Evolutionary conservation across 2,888 invertebrate genomes (phyloP), one percentile per base, ranked within the genome.

Genomic region (Hartigia nigra): DNA sequence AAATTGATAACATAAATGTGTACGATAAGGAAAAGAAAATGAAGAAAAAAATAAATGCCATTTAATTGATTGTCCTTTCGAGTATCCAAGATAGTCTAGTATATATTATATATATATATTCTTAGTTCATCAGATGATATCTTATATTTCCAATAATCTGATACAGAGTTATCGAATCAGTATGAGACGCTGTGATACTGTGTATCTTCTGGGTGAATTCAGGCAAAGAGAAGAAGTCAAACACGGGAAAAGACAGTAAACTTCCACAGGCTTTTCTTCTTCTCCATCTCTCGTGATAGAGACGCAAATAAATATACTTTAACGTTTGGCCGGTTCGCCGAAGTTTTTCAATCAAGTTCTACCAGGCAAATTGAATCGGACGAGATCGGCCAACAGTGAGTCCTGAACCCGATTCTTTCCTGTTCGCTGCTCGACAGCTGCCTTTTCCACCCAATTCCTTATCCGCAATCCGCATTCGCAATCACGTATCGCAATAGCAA

Each of bases 341-440:
- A 55, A 55, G 55, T 55, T 55, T 55, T 55, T 55, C 55, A 55
- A 55, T 55, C 55, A 55, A 55, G 55, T 55, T 55, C 55, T 55
- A 23, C 55, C 55, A 55, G 55, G 55, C 55, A 55, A 55, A 55
- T 55, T 55, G 55, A 55, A 55, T 55, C 55, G 23, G 55, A 23
- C 55, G 55, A 55, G 23, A 55, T 55, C 55, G 55, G 23, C 23
- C 23, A 55, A 9, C 55, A 55, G 14, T 9, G 55, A 23, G 23
- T 55, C 9, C 55, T 23, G 23, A 69, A 34, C 70, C 76, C 72
- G 32, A 76, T 76, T 76, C 76, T 72, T 76, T 76, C 76, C 31
- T 9, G 35, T 76, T 76, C 76, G 72, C 72, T 76, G 69, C 69
- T 12, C 76, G 76, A 76, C 76, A 70, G 76, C 76, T 70, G 76